A percentile compares a stretch with the other conserved stretches of the same genome.
These are phyloP conservation scores for Salmo trutta DNA, from an alignment of 2,797 vertebrate species.

Conservation along the genomic window DNA sequence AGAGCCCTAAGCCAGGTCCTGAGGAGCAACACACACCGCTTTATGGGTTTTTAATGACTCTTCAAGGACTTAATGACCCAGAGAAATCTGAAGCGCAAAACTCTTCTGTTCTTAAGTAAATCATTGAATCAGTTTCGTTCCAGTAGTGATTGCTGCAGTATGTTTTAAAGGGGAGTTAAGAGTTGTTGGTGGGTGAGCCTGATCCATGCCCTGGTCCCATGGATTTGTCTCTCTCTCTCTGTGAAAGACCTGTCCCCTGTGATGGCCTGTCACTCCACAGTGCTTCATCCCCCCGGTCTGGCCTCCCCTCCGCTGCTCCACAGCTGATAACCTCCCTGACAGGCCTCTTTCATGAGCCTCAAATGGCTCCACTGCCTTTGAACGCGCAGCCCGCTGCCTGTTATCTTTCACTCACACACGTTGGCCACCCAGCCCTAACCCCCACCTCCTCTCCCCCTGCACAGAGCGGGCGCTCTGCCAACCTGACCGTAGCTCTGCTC, in stretches of 20 bases:
- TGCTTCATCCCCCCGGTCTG: conserved; percentile 5
- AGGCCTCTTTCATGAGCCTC: conserved; percentile 64
- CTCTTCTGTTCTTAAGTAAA: conserved; percentile 62
- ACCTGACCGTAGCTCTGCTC: neutral
- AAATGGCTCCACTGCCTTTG: conserved; percentile 56
- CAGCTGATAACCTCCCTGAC: conserved; percentile 70
- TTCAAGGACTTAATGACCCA: conserved; percentile 58
- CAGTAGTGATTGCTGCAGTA: conserved; percentile 23
- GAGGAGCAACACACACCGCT: conserved; percentile 27
- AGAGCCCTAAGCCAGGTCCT: conserved; percentile 29
- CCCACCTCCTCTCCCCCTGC: conserved; percentile 17
- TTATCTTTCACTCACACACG: conserved; percentile 75
- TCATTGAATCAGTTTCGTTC: conserved; percentile 61
- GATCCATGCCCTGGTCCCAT: neutral
- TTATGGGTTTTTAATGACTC: conserved; percentile 70
- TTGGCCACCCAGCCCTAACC: conserved; percentile 58
- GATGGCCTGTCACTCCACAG: conserved; percentile 31
- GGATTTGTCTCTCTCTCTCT: conserved; percentile 1
- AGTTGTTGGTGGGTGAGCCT: neutral
- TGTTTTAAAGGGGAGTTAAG: conserved; percentile 33
- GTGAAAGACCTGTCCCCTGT: conserved; percentile 24
- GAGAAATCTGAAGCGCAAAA: conserved; percentile 49
- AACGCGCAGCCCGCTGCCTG: conserved; percentile 49
- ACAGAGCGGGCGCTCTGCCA: conserved; percentile 19
- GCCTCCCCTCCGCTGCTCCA: conserved; percentile 48